These are phyloP conservation scores for Cladopsammia gracilis DNA, from an alignment of 64 coral and sea anemone species.

Conservation along the genomic window DNA sequence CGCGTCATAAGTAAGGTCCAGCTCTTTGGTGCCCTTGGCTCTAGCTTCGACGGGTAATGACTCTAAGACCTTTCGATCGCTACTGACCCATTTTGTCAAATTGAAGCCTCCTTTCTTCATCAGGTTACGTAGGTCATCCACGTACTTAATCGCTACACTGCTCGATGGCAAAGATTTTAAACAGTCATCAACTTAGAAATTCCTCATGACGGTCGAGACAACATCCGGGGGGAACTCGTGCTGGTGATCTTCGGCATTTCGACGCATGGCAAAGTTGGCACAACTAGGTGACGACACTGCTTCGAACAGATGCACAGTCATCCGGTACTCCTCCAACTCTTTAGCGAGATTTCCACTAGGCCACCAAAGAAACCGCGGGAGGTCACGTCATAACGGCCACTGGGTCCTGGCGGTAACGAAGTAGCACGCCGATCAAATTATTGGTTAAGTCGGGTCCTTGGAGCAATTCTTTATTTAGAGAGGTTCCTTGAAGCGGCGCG, in stretches of 20 bases:
- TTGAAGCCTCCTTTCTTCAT: slow-evolving; percentile 52
- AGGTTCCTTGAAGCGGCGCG: neutral
- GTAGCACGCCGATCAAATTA: neutral
- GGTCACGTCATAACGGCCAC: slow-evolving; percentile 12
- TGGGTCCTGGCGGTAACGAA: slow-evolving; percentile 22
- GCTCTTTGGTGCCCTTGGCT: slow-evolving; percentile 34
- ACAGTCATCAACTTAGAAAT: slow-evolving; percentile 78
- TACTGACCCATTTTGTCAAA: slow-evolving; percentile 14
- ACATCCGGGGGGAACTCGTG: neutral
- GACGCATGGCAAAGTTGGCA: too few species aligned
- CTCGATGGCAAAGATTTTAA: neutral
- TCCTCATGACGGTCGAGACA: neutral
- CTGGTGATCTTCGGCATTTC: too few species aligned
- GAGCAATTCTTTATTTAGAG: neutral
- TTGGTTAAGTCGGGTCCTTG: neutral
- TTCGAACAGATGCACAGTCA: too few species aligned
- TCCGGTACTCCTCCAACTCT: slow-evolving; percentile 40
- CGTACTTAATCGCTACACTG: neutral
- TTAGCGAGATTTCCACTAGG: slow-evolving; percentile 32
- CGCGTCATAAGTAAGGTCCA: slow-evolving; percentile 42
- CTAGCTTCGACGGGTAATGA: slow-evolving; percentile 23
- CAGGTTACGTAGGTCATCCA: neutral
- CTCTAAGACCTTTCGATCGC: slow-evolving; percentile 30
- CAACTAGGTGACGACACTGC: too few species aligned
- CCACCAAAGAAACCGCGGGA: slow-evolving; percentile 69